Base-by-base conservation (phyloP, 2,113 vertebrate genomes). In the Hyperopisus bebe region DNA sequence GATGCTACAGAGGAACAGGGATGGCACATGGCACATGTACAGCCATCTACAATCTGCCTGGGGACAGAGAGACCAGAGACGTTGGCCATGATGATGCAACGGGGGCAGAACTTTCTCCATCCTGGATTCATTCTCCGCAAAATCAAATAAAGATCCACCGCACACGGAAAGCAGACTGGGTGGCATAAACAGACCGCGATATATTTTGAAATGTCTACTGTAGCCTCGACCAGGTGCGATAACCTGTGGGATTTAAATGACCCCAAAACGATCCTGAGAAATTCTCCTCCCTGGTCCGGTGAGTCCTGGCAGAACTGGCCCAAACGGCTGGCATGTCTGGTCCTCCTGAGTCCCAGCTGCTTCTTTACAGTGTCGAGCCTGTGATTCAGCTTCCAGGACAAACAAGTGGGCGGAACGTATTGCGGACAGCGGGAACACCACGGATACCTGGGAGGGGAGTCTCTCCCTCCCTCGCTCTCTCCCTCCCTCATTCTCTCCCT, bases 341-440 rank as follows among this genome's bases (percentile, higher is more conserved):
- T 44, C 3, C 13, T 44, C 39, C 77, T 1, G 77, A 82, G 77
- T 21, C 77, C 39, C 86, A 39, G 15, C 35, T 11, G 27, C 27
- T 87, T 42, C 86, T 58, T 35, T 17, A 85, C 42, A 47, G 17
- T 0, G 42, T 19, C 42, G 0, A 17, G 21, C 19, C 3, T 47
- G 55, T 27, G 35, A 48, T 62, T 91, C 91, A 85, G 90, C 90
- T 91, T 89, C 89, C 90, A 91, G 90, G 77, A 92, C 87, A 90
- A 91, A 91, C 88, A 87, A 92, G 90, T 48, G 86, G n/a, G 86
- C 80, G 51, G 24, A 1, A 53, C 35, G 44, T 51, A 86, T 62
- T 39, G 62, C 9, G 44, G 44, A 48, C 46, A 24, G 19, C 1
- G 24, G 82, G 46, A 47, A 10, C 21, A 19, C 35, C 17, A 7